Evolutionary conservation across 2,797 vertebrate species (phyloP).

Genomic region (Eutrigla gurnardus): DNA sequence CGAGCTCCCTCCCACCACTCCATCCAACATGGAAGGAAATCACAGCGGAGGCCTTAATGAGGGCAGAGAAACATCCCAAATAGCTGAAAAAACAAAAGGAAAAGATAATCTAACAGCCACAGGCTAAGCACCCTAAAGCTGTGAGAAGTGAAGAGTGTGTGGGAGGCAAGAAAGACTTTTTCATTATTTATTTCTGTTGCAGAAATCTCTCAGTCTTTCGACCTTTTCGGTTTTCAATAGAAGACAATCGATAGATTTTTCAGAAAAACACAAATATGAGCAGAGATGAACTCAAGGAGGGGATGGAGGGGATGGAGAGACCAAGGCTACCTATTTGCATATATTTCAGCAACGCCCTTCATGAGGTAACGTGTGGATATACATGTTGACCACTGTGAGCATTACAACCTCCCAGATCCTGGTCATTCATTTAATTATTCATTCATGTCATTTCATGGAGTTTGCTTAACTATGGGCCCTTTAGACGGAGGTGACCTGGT

Average conservation of each 20-base stretch:
- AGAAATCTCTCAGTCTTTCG: slow-evolving; percentile 24
- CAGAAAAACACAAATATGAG: no score
- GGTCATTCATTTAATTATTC: neutral
- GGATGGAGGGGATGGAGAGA: no score
- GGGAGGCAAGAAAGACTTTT: slow-evolving; percentile 33
- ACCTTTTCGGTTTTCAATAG: neutral
- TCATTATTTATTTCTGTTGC: slow-evolving; percentile 19
- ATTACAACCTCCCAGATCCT: no score
- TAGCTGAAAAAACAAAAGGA: slow-evolving; percentile 22
- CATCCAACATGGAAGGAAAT: slow-evolving; percentile 35
- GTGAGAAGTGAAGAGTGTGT: slow-evolving; percentile 38
- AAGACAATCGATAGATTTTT: no score
- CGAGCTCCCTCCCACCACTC: slow-evolving; percentile 33
- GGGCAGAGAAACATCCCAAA: slow-evolving; percentile 47
- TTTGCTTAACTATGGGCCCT: neutral
- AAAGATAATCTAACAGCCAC: slow-evolving; percentile 47
- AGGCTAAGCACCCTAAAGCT: slow-evolving; percentile 40
- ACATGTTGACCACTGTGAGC: no score
- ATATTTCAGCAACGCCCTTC: no score
- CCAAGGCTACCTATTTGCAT: no score
- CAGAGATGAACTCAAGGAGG: no score
- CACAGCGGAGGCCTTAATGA: slow-evolving; percentile 52
- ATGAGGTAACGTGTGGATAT: no score
- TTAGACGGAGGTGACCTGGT: neutral
- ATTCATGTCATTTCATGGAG: neutral